Percentiles rank a stretch among this genome's conserved stretches.
phyloP scores from a whole-genome alignment of 2,888 invertebrate species.

The Plagodis pulveraria region DNA sequence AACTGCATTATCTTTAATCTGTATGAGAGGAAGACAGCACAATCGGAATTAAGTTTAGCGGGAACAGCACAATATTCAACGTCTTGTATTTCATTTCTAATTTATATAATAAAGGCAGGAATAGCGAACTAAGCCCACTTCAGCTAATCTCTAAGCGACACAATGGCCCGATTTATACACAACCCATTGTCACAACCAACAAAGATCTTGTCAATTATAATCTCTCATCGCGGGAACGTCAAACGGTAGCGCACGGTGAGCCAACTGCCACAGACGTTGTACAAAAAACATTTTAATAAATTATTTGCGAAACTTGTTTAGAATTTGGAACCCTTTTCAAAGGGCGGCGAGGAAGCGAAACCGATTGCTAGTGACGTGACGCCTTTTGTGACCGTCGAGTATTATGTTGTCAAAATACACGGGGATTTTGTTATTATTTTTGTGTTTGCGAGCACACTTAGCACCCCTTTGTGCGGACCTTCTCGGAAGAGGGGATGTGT shows the following conservation, averaged over 20 bases:
- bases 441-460: conserved; percentile 83
- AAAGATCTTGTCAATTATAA: conserved; percentile 85
- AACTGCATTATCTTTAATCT: conserved; percentile 59
- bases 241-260: conserved; percentile 76
- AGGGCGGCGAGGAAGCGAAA: conserved; percentile 78
- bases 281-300: conserved; percentile 75
- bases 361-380: conserved; percentile 82
- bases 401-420: conserved; percentile 85
- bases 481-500: conserved; percentile 76
- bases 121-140: conserved; percentile 39
- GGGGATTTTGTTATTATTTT: conserved; percentile 84
- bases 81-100: conserved; percentile 65
- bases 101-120: conserved; percentile 61
- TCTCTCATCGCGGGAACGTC: conserved; percentile 75
- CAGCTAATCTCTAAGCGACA: conserved; percentile 71
- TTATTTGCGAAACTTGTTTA: conserved; percentile 82
- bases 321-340: conserved; percentile 71
- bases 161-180: conserved; percentile 74
- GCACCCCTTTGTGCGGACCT: conserved; percentile 78
- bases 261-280: conserved; percentile 57
- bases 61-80: conserved; percentile 63
- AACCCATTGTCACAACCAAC: conserved; percentile 76
- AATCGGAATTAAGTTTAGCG: conserved; percentile 66
- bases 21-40: conserved; percentile 57
- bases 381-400: conserved; percentile 80